phyloP scores from a whole-genome alignment of 2,797 vertebrate genomes.

The Eurystomus glaucurus region DNA sequence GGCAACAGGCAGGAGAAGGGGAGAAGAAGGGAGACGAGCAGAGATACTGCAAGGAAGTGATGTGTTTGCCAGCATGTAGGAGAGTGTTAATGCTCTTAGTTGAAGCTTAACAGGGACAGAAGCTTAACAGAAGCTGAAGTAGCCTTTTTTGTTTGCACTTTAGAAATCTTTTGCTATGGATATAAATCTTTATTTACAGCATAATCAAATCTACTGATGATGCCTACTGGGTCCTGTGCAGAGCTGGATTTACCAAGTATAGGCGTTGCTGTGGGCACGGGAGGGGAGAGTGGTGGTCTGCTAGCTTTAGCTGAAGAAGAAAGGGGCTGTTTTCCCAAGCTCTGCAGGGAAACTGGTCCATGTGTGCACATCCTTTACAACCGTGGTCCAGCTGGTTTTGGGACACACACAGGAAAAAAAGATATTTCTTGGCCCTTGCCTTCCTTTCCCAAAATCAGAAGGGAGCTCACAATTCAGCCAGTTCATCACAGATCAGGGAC shows the following conservation, averaged over 20 bases:
- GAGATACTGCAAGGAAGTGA: not conserved
- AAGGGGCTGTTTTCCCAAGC: not conserved
- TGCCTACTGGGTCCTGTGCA: not conserved
- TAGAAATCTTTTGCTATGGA: not conserved
- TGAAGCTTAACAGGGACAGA: not conserved
- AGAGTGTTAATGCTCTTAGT: not conserved
- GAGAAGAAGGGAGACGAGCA: not conserved
- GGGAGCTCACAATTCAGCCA: not conserved
- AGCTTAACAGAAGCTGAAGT: not conserved
- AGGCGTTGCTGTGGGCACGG: not conserved
- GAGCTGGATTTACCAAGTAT: not conserved
- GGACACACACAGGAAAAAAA: not conserved
- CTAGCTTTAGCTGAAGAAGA: not conserved
- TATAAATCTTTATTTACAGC: not conserved
- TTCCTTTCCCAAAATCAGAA: not conserved
- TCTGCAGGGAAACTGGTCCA: too few relatives aligned
- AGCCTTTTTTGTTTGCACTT: not conserved
- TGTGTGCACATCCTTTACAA: accelerated
- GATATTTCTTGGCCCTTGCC: not conserved
- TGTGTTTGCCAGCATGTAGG: not conserved
- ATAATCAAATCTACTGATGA: not conserved
- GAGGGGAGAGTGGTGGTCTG: not conserved
- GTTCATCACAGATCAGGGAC: not conserved
- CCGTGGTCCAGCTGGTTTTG: accelerated
- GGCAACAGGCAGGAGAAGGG: not conserved